Conservation (phyloP, 2,888 invertebrate species). For the Drosophila pegasa region DNA sequence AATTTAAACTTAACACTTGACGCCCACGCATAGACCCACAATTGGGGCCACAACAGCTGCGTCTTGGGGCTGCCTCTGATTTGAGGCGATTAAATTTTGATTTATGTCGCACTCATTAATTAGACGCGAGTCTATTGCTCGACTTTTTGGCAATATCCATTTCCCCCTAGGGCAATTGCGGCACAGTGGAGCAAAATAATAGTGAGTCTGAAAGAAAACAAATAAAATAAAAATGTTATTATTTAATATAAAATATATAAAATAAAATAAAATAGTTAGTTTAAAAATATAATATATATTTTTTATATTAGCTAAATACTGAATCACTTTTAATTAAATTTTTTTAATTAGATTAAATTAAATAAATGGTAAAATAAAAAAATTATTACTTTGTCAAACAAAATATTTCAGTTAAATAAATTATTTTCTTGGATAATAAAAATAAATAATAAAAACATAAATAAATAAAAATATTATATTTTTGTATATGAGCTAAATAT, state of each 20-base stretch:
- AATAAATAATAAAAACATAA: background rate
- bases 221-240: background rate
- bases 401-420: background rate
- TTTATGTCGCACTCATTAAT: conserved; percentile 73
- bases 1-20: conserved; percentile 51
- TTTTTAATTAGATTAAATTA: too few species aligned
- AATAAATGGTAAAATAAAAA: too few species aligned
- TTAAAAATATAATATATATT: too few species aligned
- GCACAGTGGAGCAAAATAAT: conserved; percentile 32
- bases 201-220: background rate
- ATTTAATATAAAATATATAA: background rate
- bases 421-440: too few species aligned
- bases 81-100: conserved; percentile 74
- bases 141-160: conserved; percentile 48
- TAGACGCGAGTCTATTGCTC: conserved; percentile 47
- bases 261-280: too few species aligned
- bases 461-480: too few species aligned
- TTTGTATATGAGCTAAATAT: too few species aligned
- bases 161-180: conserved; percentile 10
- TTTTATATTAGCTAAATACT: too few species aligned
- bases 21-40: conserved; percentile 54
- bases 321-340: too few species aligned
- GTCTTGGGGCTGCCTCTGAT: conserved; percentile 43
- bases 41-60: conserved; percentile 51
- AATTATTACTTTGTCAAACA: too few species aligned